Percentiles rank a stretch among this genome's conserved stretches.
Evolutionary conservation across 2,888 invertebrate species (phyloP).

Genomic region (Meteorus cinctellus): DNA sequence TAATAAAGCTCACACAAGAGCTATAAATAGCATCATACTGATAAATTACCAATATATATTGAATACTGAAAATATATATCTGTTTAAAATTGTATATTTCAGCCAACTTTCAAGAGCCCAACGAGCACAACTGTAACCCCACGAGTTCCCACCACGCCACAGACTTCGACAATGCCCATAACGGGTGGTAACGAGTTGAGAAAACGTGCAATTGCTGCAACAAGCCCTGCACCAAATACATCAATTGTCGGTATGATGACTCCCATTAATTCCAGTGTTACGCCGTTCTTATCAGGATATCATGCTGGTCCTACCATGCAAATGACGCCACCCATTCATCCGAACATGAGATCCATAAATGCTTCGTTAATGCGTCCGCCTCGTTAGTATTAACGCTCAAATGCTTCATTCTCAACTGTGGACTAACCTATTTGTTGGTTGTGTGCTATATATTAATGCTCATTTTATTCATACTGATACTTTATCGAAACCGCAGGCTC

Average conservation of each 20-base stretch:
- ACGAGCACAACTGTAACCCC: constrained; percentile 53
- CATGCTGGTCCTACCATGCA: constrained; percentile 55
- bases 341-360: constrained; percentile 58
- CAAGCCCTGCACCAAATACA: constrained; percentile 55
- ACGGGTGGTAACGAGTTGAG: constrained; percentile 60
- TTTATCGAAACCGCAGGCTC: constrained; percentile 55
- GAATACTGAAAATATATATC: neutral
- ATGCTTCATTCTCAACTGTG: constrained; percentile 23
- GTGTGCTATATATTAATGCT: constrained; percentile 4
- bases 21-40: neutral
- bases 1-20: neutral
- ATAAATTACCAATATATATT: neutral
- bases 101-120: constrained; percentile 54
- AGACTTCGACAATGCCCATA: constrained; percentile 51
- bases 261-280: constrained; percentile 50
- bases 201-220: constrained; percentile 60
- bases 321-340: constrained; percentile 55
- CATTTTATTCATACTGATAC: constrained; percentile 12
- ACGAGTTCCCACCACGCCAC: constrained; percentile 57
- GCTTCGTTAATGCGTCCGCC: constrained; percentile 57
- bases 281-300: constrained; percentile 51
- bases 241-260: constrained; percentile 48
- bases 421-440: constrained; percentile 20
- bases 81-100: constrained; percentile 44
- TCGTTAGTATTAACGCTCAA: constrained; percentile 57